A percentile compares a stretch with the other conserved stretches of the same genome.
These are phyloP conservation scores for Euschistus heros DNA, from an alignment of 1,140 invertebrate species.

Conservation along the genomic window DNA sequence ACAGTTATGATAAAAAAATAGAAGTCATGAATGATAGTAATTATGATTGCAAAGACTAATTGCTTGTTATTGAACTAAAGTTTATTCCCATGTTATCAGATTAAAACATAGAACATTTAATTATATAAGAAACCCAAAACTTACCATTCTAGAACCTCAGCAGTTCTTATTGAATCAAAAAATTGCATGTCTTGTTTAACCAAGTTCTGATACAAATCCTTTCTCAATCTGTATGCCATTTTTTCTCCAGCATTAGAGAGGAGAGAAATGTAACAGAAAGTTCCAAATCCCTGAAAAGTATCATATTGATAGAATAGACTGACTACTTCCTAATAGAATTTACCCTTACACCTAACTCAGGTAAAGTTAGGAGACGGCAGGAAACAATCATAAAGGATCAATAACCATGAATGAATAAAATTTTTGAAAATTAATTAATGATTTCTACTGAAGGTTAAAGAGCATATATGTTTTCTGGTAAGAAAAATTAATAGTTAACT, in stretches of 20 bases:
- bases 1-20: too few species aligned
- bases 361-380: background rate
- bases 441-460: background rate
- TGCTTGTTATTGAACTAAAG: too few species aligned
- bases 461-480: background rate
- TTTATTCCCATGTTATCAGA: too few species aligned
- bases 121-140: too few species aligned
- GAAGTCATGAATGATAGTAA: too few species aligned
- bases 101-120: too few species aligned
- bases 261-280: slow-evolving; percentile 78
- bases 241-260: slow-evolving; percentile 77
- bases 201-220: slow-evolving; percentile 71
- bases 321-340: background rate
- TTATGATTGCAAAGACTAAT: too few species aligned
- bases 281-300: slow-evolving; percentile 58
- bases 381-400: too few species aligned
- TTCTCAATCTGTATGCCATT: slow-evolving; percentile 66
- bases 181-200: slow-evolving; percentile 81
- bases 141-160: slow-evolving; percentile 80
- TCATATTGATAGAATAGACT: background rate
- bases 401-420: background rate
- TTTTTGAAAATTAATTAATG: background rate
- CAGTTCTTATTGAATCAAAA: slow-evolving; percentile 80
- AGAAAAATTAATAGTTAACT: too few species aligned
- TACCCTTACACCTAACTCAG: background rate